Base-by-base conservation (phyloP, 2,113 vertebrate genomes). In the Speoplatyrhinus poulsoni region DNA sequence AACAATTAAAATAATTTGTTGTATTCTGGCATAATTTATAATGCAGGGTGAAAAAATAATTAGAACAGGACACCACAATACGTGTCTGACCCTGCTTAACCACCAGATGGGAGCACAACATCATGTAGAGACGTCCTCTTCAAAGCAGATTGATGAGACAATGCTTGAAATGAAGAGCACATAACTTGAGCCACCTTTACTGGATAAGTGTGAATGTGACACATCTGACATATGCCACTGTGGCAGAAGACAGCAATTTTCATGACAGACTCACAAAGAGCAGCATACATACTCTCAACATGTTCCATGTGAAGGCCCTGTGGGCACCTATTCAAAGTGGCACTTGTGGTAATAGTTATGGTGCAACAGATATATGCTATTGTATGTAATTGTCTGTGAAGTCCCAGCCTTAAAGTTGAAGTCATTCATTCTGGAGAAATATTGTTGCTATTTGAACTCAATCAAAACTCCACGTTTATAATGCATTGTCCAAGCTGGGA, bases 71-170 rank as follows among this genome's bases (percentile, higher is more conserved):
- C 68, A 69, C 65, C 17, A 50, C 54, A 73, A 6, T 50, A 32
- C 53, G 63, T 64, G 73, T 60, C 69, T 49, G 60, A 16, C 26
- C 53, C 50, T 36, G 52, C 63, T 73, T 79, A 55, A 67, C 88
- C 92, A 89, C 77, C 81, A 91, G 92, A 89, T 86, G 91, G 91
- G 86, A 76, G 80, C 89, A 83, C 76, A 82, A 80, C 87, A 78
- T 74, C 82, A 48, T 56, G 4, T 56, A 65, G 77, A 36, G 73
- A 66, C 76, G 75, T 64, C 78, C 69, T 13, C 0, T 16, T 58
- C 67, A 59, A 70, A 62, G 17, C 67, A 54, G 65, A 32, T 12
- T 52, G 61, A 32, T 36, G 64, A 19, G 19, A 84, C 88, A 87
- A 75, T 74, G 84, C 81, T 84, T 81, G 74, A 69, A 83, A 85